Percentiles rank a stretch among this genome's conserved stretches.
phyloP scores from a whole-genome alignment of 2,797 vertebrate species.

The Coreius guichenoti region DNA sequence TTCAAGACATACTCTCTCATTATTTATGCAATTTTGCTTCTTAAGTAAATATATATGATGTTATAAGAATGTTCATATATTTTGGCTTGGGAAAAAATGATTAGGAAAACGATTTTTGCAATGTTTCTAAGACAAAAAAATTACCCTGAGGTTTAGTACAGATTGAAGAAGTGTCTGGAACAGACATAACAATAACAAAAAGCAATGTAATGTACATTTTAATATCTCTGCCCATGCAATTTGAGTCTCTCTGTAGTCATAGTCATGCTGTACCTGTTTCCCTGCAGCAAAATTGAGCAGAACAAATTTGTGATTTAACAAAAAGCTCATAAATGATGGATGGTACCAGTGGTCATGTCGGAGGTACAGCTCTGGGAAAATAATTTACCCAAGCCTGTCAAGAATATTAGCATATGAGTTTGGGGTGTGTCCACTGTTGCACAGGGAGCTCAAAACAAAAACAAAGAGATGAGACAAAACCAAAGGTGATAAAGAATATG shows the following conservation, averaged over 20 bases:
- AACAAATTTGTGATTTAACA: constrained; percentile 35
- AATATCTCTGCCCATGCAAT: neutral
- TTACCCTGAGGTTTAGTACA: neutral
- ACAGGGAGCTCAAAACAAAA: neutral
- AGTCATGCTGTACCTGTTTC: constrained; percentile 13
- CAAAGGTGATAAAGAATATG: neutral
- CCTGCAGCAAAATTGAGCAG: constrained; percentile 16
- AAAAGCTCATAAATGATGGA: constrained; percentile 36
- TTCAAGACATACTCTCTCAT: neutral
- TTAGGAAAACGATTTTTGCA: neutral
- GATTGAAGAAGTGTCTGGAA: neutral
- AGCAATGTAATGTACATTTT: constrained; percentile 1
- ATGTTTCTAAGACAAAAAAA: neutral
- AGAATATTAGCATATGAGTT: neutral
- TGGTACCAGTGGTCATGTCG: neutral
- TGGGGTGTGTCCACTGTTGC: neutral
- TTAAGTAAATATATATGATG: neutral
- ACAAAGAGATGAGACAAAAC: constrained; percentile 24
- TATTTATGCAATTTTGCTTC: neutral
- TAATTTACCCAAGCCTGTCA: neutral
- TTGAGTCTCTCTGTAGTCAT: neutral
- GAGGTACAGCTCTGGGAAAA: constrained; percentile 10
- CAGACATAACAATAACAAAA: constrained; percentile 22
- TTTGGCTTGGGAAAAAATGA: neutral
- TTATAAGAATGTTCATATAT: neutral